Percentiles rank a stretch among this genome's conserved stretches.
Evolutionary conservation across 2,888 invertebrate species (phyloP).

Genomic region (Carpatolechia fugitivella): DNA sequence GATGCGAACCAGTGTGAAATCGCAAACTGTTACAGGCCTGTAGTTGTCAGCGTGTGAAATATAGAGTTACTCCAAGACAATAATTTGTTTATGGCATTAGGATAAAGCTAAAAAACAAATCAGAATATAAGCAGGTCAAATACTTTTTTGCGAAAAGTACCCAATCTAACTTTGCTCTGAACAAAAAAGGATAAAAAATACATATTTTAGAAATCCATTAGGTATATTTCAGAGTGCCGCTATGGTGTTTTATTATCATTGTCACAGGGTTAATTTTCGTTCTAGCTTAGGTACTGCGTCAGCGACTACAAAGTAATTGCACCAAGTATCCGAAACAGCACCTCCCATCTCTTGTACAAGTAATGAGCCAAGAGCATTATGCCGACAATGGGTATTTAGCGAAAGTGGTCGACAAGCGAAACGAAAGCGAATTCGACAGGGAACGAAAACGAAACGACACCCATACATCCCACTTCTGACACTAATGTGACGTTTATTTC

Average conservation of each 20-base stretch:
- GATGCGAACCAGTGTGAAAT: slow-evolving; percentile 2
- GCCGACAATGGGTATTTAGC: slow-evolving; percentile 37
- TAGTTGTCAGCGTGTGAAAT: background rate
- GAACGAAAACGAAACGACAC: slow-evolving; percentile 12
- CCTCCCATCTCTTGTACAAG: slow-evolving; percentile 17
- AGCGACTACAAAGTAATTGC: background rate
- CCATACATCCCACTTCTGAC: background rate
- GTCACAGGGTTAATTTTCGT: too few relatives aligned
- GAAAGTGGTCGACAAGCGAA: slow-evolving; percentile 33
- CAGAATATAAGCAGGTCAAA: too few relatives aligned
- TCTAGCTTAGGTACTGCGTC: too few relatives aligned
- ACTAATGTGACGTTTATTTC: background rate
- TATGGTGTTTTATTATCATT: too few relatives aligned
- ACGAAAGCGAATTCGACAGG: slow-evolving; percentile 31
- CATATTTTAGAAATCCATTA: too few relatives aligned
- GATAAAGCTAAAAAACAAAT: too few relatives aligned
- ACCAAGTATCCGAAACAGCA: background rate
- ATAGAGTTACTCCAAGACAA: background rate
- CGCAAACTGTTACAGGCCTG: background rate
- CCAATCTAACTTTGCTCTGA: too few relatives aligned
- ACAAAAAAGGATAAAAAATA: too few relatives aligned
- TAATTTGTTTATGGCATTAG: too few relatives aligned
- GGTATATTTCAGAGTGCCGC: too few relatives aligned
- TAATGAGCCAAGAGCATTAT: slow-evolving; percentile 28
- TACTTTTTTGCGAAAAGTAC: too few relatives aligned